Evolutionary conservation across 2,888 invertebrate genomes (phyloP), one percentile per base, ranked within the genome.

Genomic region (Archips crataeganus): DNA sequence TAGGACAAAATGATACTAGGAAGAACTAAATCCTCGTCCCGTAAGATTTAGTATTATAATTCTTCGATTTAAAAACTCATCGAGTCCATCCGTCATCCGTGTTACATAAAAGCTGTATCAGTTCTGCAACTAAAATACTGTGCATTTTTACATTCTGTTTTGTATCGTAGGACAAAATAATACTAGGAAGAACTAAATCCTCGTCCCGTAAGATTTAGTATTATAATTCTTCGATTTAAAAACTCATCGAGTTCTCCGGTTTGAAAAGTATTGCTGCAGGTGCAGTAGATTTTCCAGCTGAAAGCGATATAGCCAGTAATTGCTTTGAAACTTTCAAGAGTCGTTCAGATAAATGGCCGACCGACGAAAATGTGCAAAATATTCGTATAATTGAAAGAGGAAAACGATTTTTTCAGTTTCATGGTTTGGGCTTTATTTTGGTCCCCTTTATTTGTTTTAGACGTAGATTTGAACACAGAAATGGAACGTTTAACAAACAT

Each of bases 241-340:
- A 36, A 36, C 36, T n/a, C 60, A n/a, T 39, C n/a, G 32, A 9
- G 49, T 49, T n/a, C 34, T n/a, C 10, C 32, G 45, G 9, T 49
- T 47, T 34, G 15, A 65, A 65, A 34, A 51, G n/a, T 36, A 51
- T 34, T 51, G 15, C 36, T 65, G 51, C 65, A 65, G 65, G 45
- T 36, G 57, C 42, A 64, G 32, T 45, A 32, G 62, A 62, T 57
- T 72, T 67, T 47, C 45, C 66, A 57, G 34, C 36, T 57, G 61
- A 67, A 62, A 67, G 23, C 62, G 23, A 62, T 62, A 71, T 23
- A 45, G 36, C 13, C n/a, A 60, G 71, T 71, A 73, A 72, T 72
- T 63, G 72, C 45, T 57, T 23, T 57, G 36, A 68, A 72, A 68
- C 57, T 68, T 68, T 73, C 47, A 42, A 73, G 63, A 32, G 62